Conservation (phyloP, 2,888 invertebrate species). For the Lithophane socia region DNA sequence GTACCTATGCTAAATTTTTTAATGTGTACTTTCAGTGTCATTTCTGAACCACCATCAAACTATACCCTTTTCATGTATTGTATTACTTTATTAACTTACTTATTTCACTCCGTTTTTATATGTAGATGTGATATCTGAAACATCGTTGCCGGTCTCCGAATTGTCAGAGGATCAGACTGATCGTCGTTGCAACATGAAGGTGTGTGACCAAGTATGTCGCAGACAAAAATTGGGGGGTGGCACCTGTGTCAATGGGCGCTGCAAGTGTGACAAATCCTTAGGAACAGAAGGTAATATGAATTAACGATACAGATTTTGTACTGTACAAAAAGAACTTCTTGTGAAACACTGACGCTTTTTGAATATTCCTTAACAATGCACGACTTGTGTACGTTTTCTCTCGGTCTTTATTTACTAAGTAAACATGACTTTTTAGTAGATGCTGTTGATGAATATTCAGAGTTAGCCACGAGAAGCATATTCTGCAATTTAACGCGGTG, state of each 20-base stretch:
- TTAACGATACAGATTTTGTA: not conserved
- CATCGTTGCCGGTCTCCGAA: too few relatives aligned
- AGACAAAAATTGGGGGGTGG: slow-evolving; percentile 22
- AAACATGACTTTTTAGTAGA: not conserved
- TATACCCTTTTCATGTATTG: too few relatives aligned
- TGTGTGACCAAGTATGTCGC: slow-evolving; percentile 8
- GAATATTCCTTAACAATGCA: not conserved
- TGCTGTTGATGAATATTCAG: slow-evolving; percentile 2
- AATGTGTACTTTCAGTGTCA: too few relatives aligned
- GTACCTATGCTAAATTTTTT: too few relatives aligned
- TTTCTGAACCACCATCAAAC: too few relatives aligned
- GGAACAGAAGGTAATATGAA: not conserved
- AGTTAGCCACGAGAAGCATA: not conserved
- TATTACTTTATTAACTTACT: too few relatives aligned
- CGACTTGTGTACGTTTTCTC: not conserved
- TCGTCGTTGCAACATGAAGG: slow-evolving; percentile 10
- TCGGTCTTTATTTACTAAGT: not conserved
- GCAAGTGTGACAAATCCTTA: slow-evolving; percentile 39
- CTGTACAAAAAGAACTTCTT: not conserved
- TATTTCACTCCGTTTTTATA: too few relatives aligned
- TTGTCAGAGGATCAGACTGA: too few relatives aligned
- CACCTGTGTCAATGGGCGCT: slow-evolving; percentile 39
- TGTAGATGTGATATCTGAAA: too few relatives aligned
- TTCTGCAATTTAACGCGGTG: not conserved
- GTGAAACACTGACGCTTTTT: not conserved